Base-by-base conservation (phyloP, 2,888 invertebrate genomes). In the Girardia tigrina region DNA sequence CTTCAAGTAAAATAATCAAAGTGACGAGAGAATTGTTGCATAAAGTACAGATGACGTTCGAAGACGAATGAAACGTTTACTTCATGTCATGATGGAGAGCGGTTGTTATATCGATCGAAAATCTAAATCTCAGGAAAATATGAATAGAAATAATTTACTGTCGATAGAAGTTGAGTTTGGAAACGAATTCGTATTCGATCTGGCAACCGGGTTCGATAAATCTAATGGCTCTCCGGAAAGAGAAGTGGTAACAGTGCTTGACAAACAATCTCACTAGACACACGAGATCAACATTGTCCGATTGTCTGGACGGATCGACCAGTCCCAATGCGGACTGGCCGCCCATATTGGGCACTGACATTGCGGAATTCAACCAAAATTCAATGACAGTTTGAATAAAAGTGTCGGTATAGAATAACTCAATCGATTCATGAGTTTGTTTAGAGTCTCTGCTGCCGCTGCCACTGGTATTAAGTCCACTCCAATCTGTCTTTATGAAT, bases 211-310 rank as follows among this genome's bases (percentile, higher is more conserved):
- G 56, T 4, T n/a, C n/a, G 8, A 56, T 6, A 8, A 23, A 6
- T 6, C 8, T 56, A 16, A 56, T n/a, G 26, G 71, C 23, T 29
- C 27, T 71, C 16, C 16, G 16, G n/a, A 6, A 71, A 23, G 4
- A 6, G 71, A 71, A 71, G 20, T 71, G 71, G 26, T 71, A 71
- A 28, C 27, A 28, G 27, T 27, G 28, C 71, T 71, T 71, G 8
- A 71, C 71, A 2, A 71, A 28, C 2, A 23, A 28, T 6, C 71
- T 26, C 27, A 71, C 71, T 12, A 27, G 12, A 28, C 71, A 27
- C 2, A 71, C 71, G 16, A n/a, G 71, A 23, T 71, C 71, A 27
- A 71, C 71, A 70, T 12, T 26, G n/a, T n/a, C n/a, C n/a, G n/a
- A n/a, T n/a, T n/a, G n/a, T n/a, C n/a, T 70, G 70, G 70, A 12